These are phyloP conservation scores for Lindbergichthys nudifrons DNA, from an alignment of 2,797 vertebrate genomes.

Conservation along the genomic window DNA sequence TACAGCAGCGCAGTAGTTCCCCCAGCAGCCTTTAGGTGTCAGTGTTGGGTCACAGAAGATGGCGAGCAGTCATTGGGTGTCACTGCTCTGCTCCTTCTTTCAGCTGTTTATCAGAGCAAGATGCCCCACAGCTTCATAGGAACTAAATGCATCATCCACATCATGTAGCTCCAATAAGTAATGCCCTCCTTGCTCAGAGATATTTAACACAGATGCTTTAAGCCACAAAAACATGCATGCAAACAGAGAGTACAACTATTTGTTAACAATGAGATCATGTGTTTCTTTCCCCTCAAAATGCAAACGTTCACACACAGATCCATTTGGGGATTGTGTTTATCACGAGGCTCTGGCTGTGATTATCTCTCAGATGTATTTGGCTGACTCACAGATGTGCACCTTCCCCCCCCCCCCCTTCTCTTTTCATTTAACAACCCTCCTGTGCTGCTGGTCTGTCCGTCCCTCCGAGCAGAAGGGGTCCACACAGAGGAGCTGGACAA, in stretches of 20 bases:
- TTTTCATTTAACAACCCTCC: constrained; percentile 18
- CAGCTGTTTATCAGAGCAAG: constrained; percentile 27
- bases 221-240: background rate
- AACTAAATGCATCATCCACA: constrained; percentile 48
- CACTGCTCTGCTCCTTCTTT: constrained; percentile 13
- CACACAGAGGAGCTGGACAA: constrained; percentile 99
- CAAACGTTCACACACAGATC: background rate
- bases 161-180: constrained; percentile 45
- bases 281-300: background rate
- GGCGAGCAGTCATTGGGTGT: background rate
- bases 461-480: constrained; percentile 96
- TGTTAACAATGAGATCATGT: background rate
- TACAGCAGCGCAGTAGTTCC: constrained; percentile 22
- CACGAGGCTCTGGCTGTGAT: constrained; percentile 33
- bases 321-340: background rate
- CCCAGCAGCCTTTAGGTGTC: constrained; percentile 74
- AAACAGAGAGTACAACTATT: background rate
- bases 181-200: constrained; percentile 3
- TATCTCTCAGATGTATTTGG: constrained; percentile 42
- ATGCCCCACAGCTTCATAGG: constrained; percentile 29
- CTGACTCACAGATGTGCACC: constrained; percentile 31
- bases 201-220: background rate
- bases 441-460: constrained; percentile 82
- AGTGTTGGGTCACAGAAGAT: constrained; percentile 65
- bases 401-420: background rate